Conservation (phyloP, 2,797 vertebrate genomes). For the Podargus strigoides region DNA sequence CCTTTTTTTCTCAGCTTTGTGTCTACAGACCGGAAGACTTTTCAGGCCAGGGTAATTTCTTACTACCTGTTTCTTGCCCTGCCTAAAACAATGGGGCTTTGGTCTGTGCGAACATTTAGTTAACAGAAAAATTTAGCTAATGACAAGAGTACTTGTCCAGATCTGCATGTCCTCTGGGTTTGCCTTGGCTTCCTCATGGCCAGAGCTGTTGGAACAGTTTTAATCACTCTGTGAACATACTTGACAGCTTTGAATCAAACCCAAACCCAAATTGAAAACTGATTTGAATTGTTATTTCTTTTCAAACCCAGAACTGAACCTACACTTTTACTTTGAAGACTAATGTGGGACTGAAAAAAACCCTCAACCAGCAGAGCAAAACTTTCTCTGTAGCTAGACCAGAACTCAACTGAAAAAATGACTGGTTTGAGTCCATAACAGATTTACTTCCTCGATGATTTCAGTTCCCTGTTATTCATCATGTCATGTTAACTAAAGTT, state of each 20-base stretch:
- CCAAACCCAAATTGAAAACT: constrained; percentile 64
- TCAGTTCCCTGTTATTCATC: constrained; percentile 15
- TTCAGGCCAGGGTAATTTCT: neutral
- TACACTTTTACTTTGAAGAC: constrained; percentile 33
- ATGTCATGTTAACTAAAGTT: neutral
- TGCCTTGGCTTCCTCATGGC: constrained; percentile 48
- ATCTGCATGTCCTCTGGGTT: constrained; percentile 62
- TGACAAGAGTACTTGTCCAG: constrained; percentile 50
- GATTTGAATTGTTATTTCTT: constrained; percentile 49
- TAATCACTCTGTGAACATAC: constrained; percentile 40
- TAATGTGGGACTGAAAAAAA: neutral
- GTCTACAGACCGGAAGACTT: neutral
- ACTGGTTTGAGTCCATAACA: neutral
- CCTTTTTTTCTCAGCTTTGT: neutral
- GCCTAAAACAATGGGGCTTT: constrained; percentile 28
- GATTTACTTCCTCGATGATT: constrained; percentile 10
- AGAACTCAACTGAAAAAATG: neutral
- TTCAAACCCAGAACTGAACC: constrained; percentile 38
- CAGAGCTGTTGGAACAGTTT: constrained; percentile 53
- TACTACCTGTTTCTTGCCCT: constrained; percentile 1
- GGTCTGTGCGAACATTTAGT: constrained; percentile 11
- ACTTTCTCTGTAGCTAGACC: constrained; percentile 30
- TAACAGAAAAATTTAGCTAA: constrained; percentile 33
- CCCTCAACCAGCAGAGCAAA: neutral
- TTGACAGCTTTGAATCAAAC: constrained; percentile 55